A percentile compares a stretch with the other conserved stretches of the same genome.
These are phyloP conservation scores for Saxicola maurus DNA, from an alignment of 2,797 vertebrate genomes.

Conservation along the genomic window DNA sequence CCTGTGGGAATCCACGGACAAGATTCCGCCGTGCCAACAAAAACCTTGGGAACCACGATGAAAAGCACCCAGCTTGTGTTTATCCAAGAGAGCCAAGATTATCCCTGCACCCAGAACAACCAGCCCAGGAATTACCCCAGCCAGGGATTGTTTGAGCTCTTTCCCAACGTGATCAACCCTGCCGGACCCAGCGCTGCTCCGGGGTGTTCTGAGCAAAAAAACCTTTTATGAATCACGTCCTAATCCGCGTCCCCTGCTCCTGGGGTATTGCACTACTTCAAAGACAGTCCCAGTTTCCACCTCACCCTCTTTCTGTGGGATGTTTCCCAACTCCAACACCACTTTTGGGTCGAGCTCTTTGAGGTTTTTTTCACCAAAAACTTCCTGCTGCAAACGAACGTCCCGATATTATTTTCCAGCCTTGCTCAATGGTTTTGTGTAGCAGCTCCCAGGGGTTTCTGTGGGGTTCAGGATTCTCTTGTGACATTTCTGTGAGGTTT, in stretches of 20 bases:
- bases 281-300: slow-evolving; percentile 30
- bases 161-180: neutral
- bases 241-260: slow-evolving; percentile 46
- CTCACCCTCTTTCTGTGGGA: slow-evolving; percentile 24
- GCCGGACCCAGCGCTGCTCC: neutral
- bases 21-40: neutral
- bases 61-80: neutral
- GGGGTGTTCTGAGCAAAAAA: neutral
- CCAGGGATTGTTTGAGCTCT: neutral
- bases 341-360: neutral
- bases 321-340: neutral
- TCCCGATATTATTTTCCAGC: neutral
- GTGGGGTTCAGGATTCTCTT: neutral
- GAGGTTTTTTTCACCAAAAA: neutral
- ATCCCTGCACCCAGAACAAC: neutral
- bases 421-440: accelerated
- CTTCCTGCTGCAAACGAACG: neutral
- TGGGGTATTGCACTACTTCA: neutral
- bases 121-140: neutral
- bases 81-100: neutral
- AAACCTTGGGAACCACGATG: neutral
- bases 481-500: neutral
- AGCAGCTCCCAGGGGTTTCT: neutral
- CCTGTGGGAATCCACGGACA: neutral
- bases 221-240: slow-evolving; percentile 25